These are phyloP conservation scores for Camarhynchus parvulus DNA, from an alignment of 2,113 vertebrate species.

Conservation along the genomic window DNA sequence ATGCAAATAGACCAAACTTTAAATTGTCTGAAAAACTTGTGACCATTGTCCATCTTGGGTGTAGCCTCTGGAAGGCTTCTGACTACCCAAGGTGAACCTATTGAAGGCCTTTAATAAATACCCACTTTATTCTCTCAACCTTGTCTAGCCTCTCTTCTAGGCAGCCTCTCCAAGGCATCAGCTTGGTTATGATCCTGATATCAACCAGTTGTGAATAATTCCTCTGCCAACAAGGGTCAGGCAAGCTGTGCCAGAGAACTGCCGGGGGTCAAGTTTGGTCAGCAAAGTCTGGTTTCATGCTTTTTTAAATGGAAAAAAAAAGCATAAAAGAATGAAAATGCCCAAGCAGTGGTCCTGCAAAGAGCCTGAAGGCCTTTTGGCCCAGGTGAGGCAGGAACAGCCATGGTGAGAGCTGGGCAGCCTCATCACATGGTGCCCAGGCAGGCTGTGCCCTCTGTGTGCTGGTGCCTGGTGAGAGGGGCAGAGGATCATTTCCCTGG, in stretches of 20 bases:
- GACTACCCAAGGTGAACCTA: background rate
- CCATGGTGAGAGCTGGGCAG: rapidly evolving
- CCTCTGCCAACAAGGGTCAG: background rate
- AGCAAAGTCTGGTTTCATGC: background rate
- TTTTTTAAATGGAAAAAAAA: background rate
- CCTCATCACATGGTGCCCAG: rapidly evolving
- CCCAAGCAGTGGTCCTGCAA: background rate
- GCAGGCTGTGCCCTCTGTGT: background rate
- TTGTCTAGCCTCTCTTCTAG: background rate
- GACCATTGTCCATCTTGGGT: background rate
- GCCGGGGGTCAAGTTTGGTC: background rate
- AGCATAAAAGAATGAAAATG: rapidly evolving
- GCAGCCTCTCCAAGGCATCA: background rate
- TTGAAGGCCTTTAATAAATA: background rate
- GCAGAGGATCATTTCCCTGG: background rate
- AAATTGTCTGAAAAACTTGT: background rate
- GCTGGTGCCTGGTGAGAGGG: rapidly evolving
- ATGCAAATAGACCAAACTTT: background rate
- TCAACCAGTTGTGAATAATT: background rate
- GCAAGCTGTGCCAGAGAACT: background rate
- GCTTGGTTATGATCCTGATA: background rate
- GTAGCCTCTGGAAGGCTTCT: background rate
- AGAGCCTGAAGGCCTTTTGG: background rate
- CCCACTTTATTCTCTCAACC: background rate
- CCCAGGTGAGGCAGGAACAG: background rate